Base-by-base conservation (phyloP, 1,140 invertebrate species). In the Musca vetustissima region DNA sequence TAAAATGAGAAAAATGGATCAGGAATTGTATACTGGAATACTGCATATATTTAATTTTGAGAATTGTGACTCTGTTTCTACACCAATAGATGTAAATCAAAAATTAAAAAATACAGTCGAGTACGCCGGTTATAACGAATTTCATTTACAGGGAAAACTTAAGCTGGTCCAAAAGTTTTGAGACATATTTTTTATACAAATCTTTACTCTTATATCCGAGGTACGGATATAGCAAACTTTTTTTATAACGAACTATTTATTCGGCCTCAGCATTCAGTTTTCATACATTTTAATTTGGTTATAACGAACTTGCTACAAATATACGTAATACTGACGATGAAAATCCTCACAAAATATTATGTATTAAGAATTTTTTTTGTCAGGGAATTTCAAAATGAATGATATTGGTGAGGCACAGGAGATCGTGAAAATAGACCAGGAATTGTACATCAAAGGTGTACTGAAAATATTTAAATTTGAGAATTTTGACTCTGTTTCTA, bases 391-490 rank as follows among this genome's bases (percentile, higher is more conserved):
- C 25, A 55, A 64, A 25, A 69, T 69, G 68, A 69, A 69, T 36
- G 57, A 64, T 25, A 9, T 69, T 13, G 68, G 59, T 50, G 57
- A 59, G 17, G 67, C 57, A 48, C 21, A 17, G n/a, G 55, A 17
- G 36, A 48, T 19, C 14, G 22, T 15, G 21, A 55, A 55, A n/a
- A 67, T 66, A 8, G 74, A 19, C 50, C 82, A 83, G 66, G 70
- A 71, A 66, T 49, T 71, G 19, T 70, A 70, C 21, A 64, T 66
- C 19, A 52, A 15, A 59, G 21, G 24, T 11, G 48, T 70, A 22
- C 19, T 70, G 17, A 2, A 67, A n/a, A 71, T 15, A 75, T 84
- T 36, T 81, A 83, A 66, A 71, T 76, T 79, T 73, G 22, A n/a
- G 1, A 68, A 79, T 9, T 77, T 73, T 36, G 78, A 78, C 11